These are phyloP conservation scores for Mythimna pallens DNA, from an alignment of 2,888 invertebrate species.

Conservation along the genomic window DNA sequence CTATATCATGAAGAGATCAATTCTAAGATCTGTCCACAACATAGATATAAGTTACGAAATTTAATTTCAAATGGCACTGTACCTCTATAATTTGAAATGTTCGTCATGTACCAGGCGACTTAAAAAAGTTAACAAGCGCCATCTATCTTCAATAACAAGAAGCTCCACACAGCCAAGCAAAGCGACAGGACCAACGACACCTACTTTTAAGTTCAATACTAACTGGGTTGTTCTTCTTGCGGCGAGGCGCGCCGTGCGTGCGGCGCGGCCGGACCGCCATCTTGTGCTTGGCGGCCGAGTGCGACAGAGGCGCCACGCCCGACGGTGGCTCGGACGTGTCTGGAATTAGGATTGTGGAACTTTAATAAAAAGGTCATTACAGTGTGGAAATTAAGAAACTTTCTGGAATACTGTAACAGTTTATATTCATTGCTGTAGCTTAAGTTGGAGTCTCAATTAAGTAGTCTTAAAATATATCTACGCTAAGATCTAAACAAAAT, in stretches of 20 bases:
- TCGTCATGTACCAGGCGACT: neutral
- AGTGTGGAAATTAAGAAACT: neutral
- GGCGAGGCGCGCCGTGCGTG: conserved; percentile 93
- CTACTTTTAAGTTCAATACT: conserved; percentile 66
- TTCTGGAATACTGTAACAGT: neutral
- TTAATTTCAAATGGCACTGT: too few relatives aligned
- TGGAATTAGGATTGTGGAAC: conserved; percentile 66
- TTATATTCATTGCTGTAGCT: neutral
- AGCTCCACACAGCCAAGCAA: conserved; percentile 17
- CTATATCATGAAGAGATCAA: too few relatives aligned
- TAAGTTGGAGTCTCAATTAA: neutral
- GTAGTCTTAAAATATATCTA: neutral
- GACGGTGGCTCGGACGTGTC: conserved; percentile 87
- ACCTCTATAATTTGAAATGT: neutral
- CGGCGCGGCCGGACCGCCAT: conserved; percentile 94
- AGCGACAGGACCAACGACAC: conserved; percentile 34
- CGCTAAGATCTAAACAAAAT: too few relatives aligned
- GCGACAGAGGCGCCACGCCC: conserved; percentile 92
- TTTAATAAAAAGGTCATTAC: neutral
- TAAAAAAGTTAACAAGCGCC: conserved; percentile 17
- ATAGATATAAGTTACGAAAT: too few relatives aligned
- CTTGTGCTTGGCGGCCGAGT: conserved; percentile 95
- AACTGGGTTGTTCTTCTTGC: conserved; percentile 90
- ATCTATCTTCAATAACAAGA: conserved; percentile 23
- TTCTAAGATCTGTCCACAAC: too few relatives aligned